Conservation (phyloP, 2,797 vertebrate genomes). For the Pteropus rufus region DNA sequence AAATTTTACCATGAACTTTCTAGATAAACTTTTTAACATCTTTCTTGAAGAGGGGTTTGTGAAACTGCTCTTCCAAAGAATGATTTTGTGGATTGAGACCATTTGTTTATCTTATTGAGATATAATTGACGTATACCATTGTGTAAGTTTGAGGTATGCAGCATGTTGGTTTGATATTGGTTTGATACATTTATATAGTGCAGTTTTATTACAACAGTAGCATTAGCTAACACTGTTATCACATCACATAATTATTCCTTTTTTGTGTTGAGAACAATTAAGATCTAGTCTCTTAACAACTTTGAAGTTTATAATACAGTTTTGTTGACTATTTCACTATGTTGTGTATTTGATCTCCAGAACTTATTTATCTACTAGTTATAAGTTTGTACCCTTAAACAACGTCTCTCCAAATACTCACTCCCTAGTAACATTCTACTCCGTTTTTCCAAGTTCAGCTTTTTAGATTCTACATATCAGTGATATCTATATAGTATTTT, state of each 20-base stretch:
- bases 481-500: background rate
- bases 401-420: background rate
- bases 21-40: slow-evolving; percentile 16
- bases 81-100: background rate
- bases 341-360: background rate
- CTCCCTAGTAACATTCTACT: background rate
- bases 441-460: background rate
- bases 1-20: background rate
- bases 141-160: background rate
- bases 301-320: background rate
- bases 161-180: background rate
- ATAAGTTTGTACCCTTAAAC: background rate
- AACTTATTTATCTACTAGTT: background rate
- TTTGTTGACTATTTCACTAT: background rate
- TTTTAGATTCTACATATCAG: background rate
- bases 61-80: background rate
- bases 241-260: background rate
- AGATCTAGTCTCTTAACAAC: background rate
- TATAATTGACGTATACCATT: background rate
- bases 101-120: background rate
- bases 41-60: background rate
- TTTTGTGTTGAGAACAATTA: background rate
- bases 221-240: background rate
- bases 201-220: background rate
- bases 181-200: background rate